Evolutionary conservation across 2,888 invertebrate species (phyloP), one percentile per base, ranked within the genome.

Genomic region (Globia sparganii): DNA sequence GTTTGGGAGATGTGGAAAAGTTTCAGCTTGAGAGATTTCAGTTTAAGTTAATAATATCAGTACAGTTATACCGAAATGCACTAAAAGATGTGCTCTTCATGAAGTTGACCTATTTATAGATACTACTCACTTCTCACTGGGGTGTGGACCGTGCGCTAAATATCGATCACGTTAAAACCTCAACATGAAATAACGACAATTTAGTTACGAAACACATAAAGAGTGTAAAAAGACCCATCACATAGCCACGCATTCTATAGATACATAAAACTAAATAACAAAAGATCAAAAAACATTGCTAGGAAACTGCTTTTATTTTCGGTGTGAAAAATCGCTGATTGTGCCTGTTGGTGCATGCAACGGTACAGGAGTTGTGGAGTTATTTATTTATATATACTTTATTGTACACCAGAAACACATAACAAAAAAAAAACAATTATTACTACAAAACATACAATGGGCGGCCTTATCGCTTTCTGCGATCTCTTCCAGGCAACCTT

Each of bases 1-100:
- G 13, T 53, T 59, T 75, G 18, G 34, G 49, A 34, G 40, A 43
- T 43, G 49, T 40, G 58, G 37, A 76, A 34, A 56, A n/a, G 21
- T 76, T 40, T 56, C 13, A 25, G 34, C 25, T 34, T 25, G 25
- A 34, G 18, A 80, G 25, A 65, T 49, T 64, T n/a, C 21, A 25
- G 46, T 46, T 75, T 0, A 13, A 43, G 62, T 80, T 34, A 13
- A 40, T 40, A 25, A 46, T 43, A 40, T 31, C 21, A 31, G 5
- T 40, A 21, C 43, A 64, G 25, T 4, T 34, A 25, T 11, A 56
- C 18, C 25, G 9, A 3, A 25, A 37, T n/a, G 25, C 18, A 25
- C 4, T 9, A 13, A 28, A 43, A 74, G 2, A 34, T 34, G n/a
- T 53, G 28, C 15, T 58, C 15, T 56, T 15, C 8, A 25, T 28